A percentile compares a stretch with the other conserved stretches of the same genome.
Conservation (phyloP, 2,113 vertebrate species). For the Oncorhynchus kisutch region DNA sequence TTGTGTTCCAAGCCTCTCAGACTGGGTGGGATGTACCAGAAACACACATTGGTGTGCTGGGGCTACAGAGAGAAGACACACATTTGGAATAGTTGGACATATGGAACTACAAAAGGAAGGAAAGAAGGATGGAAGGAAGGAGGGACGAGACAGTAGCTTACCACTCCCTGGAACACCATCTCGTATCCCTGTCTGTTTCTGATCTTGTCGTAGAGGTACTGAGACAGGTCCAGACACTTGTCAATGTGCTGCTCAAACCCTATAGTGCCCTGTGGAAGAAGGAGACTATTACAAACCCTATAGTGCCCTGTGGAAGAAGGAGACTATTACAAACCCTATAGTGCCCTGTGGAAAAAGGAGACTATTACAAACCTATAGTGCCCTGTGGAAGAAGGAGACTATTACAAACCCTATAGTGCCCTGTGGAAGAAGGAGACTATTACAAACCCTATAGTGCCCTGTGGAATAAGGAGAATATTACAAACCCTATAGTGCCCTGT, state of each 20-base stretch:
- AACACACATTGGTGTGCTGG: constrained; percentile 97
- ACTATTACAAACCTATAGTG: constrained; percentile 85
- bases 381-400: constrained; percentile 71
- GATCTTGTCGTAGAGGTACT: constrained; percentile 95
- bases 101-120: no score
- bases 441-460: constrained; percentile 94
- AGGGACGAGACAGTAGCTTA: constrained; percentile 52
- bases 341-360: constrained; percentile 79
- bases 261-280: constrained; percentile 83
- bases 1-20: constrained; percentile 84
- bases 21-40: constrained; percentile 96
- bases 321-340: constrained; percentile 80
- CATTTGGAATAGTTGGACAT: no score
- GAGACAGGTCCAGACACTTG: constrained; percentile 92
- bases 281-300: constrained; percentile 78
- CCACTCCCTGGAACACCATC: constrained; percentile 97
- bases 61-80: constrained; percentile 75
- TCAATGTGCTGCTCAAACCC: constrained; percentile 98
- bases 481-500: constrained; percentile 95
- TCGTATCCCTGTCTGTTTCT: constrained; percentile 94
- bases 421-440: constrained; percentile 56
- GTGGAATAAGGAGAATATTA: neutral
- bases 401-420: constrained; percentile 90
- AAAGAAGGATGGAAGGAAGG: neutral
- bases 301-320: constrained; percentile 80